A percentile compares a stretch with the other conserved stretches of the same genome.
phyloP scores from a whole-genome alignment of 2,113 vertebrate genomes.

The Orycteropus afer region DNA sequence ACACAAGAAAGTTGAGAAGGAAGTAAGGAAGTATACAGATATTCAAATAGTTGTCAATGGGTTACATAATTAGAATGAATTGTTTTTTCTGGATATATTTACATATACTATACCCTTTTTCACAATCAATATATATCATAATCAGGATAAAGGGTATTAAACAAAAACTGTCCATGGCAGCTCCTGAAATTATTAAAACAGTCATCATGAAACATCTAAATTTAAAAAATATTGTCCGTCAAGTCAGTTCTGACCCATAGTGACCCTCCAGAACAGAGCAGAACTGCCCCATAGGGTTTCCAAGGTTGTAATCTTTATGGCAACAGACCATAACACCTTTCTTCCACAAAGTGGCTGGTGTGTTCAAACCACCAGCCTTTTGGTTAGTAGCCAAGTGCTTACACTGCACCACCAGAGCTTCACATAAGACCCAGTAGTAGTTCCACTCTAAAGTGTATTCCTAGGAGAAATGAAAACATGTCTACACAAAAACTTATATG shows the following conservation, averaged over 20 bases:
- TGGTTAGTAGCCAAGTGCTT: no score
- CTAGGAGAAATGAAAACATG: conserved; percentile 54
- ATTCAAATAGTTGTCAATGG: conserved; percentile 33
- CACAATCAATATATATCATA: not conserved
- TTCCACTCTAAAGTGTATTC: no score
- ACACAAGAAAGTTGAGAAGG: not conserved
- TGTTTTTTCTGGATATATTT: not conserved
- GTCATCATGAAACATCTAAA: no score
- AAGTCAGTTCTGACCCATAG: not conserved
- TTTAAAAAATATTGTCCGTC: not conserved
- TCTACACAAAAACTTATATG: no score
- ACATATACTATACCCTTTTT: not conserved
- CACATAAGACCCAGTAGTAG: no score
- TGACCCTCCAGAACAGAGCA: not conserved
- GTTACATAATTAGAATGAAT: not conserved
- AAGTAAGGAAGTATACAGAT: not conserved
- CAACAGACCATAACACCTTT: no score
- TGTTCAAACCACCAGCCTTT: no score
- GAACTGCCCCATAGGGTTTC: not conserved
- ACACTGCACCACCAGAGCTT: no score
- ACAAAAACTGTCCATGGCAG: conserved; percentile 24
- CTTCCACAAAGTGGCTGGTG: no score
- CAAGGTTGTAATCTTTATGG: no score
- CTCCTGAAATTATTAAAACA: conserved; percentile 54
- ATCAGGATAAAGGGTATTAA: not conserved